Evolutionary conservation across 2,797 vertebrate genomes (phyloP).

Genomic region (Pipistrellus kuhlii): DNA sequence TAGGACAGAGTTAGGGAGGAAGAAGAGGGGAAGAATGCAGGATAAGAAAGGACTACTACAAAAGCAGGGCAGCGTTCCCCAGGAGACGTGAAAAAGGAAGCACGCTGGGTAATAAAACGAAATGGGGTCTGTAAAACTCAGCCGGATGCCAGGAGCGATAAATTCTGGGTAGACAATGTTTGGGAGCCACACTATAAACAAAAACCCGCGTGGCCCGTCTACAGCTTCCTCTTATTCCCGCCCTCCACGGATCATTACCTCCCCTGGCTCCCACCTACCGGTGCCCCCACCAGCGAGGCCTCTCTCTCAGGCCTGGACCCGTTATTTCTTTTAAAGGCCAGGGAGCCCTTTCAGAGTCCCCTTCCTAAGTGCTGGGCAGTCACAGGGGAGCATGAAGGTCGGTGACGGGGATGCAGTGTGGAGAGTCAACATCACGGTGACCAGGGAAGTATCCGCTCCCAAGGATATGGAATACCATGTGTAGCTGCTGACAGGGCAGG

Average conservation of each 20-base stretch:
- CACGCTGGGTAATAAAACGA: conserved; percentile 68
- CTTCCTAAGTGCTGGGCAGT: background rate
- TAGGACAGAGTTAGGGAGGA: background rate
- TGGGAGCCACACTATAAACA: conserved; percentile 74
- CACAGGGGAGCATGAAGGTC: background rate
- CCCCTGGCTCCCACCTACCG: background rate
- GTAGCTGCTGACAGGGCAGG: background rate
- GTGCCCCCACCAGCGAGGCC: background rate
- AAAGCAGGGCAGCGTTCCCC: conserved; percentile 29
- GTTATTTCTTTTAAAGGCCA: background rate
- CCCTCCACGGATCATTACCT: conserved; percentile 25
- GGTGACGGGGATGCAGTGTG: fast-evolving
- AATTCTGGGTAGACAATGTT: conserved; percentile 71
- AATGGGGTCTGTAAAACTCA: conserved; percentile 76
- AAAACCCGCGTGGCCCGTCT: background rate
- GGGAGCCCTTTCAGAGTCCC: background rate
- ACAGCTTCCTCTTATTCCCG: conserved; percentile 20
- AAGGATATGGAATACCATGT: fast-evolving
- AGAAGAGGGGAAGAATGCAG: background rate
- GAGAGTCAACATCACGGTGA: background rate
- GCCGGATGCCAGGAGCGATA: conserved; percentile 73
- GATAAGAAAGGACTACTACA: background rate
- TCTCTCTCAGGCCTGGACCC: background rate
- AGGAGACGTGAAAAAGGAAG: conserved; percentile 65
- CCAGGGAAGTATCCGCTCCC: background rate